Conservation (phyloP, 2,888 invertebrate species). For the Amiota mariae region DNA sequence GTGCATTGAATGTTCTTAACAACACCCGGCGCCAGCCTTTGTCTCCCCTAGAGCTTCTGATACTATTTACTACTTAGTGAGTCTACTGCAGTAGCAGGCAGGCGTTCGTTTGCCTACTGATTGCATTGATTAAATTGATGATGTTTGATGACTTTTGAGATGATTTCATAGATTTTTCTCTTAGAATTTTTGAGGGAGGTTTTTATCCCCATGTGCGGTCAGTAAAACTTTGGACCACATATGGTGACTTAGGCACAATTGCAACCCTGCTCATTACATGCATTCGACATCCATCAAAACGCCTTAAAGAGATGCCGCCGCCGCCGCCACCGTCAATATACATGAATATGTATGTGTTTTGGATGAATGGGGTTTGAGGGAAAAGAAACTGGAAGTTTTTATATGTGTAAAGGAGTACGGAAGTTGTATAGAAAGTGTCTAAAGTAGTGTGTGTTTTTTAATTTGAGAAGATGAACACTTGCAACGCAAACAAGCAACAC, state of each 20-base stretch:
- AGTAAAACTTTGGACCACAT: conserved; percentile 57
- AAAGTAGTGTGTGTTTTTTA: conserved; percentile 5
- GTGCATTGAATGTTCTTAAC: conserved; percentile 39
- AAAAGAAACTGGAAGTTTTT: background rate
- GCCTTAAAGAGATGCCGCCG: conserved; percentile 51
- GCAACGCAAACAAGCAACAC: too few relatives aligned
- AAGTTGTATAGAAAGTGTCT: conserved; percentile 32
- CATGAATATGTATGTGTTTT: background rate
- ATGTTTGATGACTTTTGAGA: conserved; percentile 71
- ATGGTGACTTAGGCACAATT: conserved; percentile 50
- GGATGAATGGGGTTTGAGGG: background rate
- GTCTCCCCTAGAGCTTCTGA: background rate
- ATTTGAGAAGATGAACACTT: too few relatives aligned
- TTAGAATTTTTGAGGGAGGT: conserved; percentile 39
- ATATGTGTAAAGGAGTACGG: conserved; percentile 33
- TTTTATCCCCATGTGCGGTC: conserved; percentile 21
- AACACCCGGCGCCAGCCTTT: background rate
- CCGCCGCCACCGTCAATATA: conserved; percentile 9
- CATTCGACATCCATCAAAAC: conserved; percentile 68
- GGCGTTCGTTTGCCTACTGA: conserved; percentile 26
- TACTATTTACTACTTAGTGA: conserved; percentile 31
- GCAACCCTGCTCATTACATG: conserved; percentile 67
- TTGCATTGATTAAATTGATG: conserved; percentile 69
- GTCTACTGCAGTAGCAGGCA: conserved; percentile 26
- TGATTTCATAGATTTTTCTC: conserved; percentile 59